Evolutionary conservation across 2,113 vertebrate genomes (phyloP).

Genomic region (Isurus oxyrinchus): DNA sequence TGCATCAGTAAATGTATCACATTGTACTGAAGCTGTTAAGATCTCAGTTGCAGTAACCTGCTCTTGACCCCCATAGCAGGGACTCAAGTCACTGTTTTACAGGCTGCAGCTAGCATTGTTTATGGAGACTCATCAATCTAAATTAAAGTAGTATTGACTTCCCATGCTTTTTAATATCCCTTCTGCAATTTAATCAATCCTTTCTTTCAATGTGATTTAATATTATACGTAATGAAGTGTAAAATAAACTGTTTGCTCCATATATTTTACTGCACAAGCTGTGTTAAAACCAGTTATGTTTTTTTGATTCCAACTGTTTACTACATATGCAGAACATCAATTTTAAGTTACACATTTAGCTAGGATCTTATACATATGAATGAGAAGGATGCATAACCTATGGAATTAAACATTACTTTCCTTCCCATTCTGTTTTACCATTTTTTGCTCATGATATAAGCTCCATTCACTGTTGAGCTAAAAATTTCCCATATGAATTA

Average conservation of each 20-base stretch:
- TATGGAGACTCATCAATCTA: constrained; percentile 34
- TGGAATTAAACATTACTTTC: background rate
- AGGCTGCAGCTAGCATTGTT: constrained; percentile 27
- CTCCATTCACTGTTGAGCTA: background rate
- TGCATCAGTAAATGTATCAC: constrained; percentile 19
- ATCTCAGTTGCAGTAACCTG: constrained; percentile 5
- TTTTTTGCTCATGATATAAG: background rate
- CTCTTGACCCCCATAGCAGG: constrained; percentile 33
- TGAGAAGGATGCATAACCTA: background rate
- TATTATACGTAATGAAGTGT: background rate
- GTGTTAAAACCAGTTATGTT: background rate
- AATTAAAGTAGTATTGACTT: constrained; percentile 33
- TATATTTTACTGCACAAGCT: background rate
- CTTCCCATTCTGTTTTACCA: background rate
- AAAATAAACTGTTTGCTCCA: background rate
- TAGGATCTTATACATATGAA: background rate
- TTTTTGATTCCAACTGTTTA: background rate
- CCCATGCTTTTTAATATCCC: constrained; percentile 29
- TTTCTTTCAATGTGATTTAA: background rate
- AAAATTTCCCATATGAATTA: constrained; percentile 16
- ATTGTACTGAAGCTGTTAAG: background rate
- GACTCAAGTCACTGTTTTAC: constrained; percentile 30
- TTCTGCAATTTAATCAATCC: constrained; percentile 22
- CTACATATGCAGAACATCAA: background rate
- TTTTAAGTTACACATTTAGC: background rate